Evolutionary conservation across 2,797 vertebrate genomes (phyloP).

Genomic region (Cyprinella venusta): DNA sequence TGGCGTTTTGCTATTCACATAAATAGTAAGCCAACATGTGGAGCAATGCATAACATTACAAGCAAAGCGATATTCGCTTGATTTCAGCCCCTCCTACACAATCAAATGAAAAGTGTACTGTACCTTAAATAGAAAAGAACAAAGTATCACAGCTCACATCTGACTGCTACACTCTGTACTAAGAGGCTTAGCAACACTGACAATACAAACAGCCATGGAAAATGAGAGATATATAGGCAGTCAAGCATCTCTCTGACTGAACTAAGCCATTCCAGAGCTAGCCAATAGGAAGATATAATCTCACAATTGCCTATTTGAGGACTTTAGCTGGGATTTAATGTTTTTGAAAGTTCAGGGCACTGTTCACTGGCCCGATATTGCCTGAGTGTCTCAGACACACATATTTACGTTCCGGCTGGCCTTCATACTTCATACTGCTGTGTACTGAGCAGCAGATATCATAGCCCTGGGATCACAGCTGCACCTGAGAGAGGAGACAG

Average conservation of each 20-base stretch:
- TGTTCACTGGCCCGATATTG: not conserved
- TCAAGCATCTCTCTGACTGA: slow-evolving; percentile 63
- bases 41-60: slow-evolving; percentile 52
- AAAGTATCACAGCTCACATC: slow-evolving; percentile 54
- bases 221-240: slow-evolving; percentile 66
- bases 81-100: slow-evolving; percentile 40
- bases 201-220: slow-evolving; percentile 68
- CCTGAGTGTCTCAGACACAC: slow-evolving; percentile 54
- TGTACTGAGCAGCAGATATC: slow-evolving; percentile 66
- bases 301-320: slow-evolving; percentile 18
- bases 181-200: slow-evolving; percentile 71
- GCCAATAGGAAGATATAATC: slow-evolving; percentile 12
- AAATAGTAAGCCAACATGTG: slow-evolving; percentile 29
- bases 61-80: slow-evolving; percentile 28
- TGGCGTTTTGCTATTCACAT: slow-evolving; percentile 14
- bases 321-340: slow-evolving; percentile 35
- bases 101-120: slow-evolving; percentile 51
- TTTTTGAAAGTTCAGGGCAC: slow-evolving; percentile 3
- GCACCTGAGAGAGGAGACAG: slow-evolving; percentile 63
- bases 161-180: slow-evolving; percentile 65
- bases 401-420: slow-evolving; percentile 59
- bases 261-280: not conserved
- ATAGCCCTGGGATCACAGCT: slow-evolving; percentile 62
- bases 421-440: slow-evolving; percentile 58
- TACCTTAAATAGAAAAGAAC: slow-evolving; percentile 63